A percentile compares a stretch with the other conserved stretches of the same genome.
These are phyloP conservation scores for Hippocampus abdominalis DNA, from an alignment of 2,113 vertebrate species.

Conservation along the genomic window DNA sequence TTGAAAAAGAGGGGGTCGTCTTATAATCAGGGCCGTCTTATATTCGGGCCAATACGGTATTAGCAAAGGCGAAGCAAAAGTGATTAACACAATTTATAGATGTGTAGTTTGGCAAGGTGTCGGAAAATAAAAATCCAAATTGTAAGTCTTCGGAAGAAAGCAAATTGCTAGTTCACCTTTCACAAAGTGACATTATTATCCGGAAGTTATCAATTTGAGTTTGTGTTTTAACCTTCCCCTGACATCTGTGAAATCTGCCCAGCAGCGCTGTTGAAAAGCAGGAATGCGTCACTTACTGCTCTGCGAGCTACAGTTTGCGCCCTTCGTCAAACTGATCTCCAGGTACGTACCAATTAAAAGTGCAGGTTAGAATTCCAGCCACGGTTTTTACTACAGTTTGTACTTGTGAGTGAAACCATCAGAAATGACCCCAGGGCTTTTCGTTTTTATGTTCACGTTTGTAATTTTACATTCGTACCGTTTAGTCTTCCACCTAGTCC, in stretches of 20 bases:
- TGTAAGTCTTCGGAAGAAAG: background rate
- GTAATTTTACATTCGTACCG: too few relatives aligned
- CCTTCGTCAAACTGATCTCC: background rate
- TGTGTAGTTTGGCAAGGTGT: background rate
- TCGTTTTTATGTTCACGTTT: too few relatives aligned
- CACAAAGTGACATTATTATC: background rate
- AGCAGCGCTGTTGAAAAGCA: conserved; percentile 62
- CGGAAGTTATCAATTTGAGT: conserved; percentile 34
- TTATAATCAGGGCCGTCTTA: too few relatives aligned
- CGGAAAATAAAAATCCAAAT: background rate
- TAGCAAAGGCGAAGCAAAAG: background rate
- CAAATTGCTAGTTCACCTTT: background rate
- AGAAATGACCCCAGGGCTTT: background rate
- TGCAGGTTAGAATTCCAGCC: background rate
- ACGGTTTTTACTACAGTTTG: background rate
- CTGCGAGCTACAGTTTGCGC: conserved; percentile 11
- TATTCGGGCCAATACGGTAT: too few relatives aligned
- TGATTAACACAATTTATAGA: background rate
- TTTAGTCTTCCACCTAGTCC: too few relatives aligned
- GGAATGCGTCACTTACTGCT: conserved; percentile 50
- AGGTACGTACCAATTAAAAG: background rate
- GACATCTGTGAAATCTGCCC: conserved; percentile 40
- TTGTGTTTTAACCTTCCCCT: conserved; percentile 48
- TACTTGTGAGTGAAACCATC: background rate
- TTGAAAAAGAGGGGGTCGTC: too few relatives aligned